phyloP scores from a whole-genome alignment of 1,140 invertebrate genomes.

The Pseudomyrmex cubaensis region DNA sequence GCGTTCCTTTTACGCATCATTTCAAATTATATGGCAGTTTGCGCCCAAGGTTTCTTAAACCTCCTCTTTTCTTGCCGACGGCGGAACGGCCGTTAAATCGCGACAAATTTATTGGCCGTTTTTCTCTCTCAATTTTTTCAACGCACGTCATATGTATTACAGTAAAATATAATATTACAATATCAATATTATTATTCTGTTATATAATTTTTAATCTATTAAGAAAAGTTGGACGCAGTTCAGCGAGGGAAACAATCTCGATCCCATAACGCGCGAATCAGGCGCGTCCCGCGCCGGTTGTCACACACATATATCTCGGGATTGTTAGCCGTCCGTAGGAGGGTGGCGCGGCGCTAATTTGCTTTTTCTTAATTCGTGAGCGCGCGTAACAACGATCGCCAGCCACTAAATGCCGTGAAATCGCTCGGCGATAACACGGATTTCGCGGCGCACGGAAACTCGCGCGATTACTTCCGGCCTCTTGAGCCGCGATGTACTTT shows the following conservation, averaged over 20 bases:
- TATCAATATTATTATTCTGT: too few species aligned
- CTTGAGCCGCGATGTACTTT: constrained; percentile 84
- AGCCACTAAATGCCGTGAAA: constrained; percentile 79
- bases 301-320: not conserved
- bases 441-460: constrained; percentile 71
- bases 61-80: not conserved
- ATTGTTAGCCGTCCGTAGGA: not conserved
- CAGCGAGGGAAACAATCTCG: too few species aligned
- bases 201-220: too few species aligned
- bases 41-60: not conserved
- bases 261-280: too few species aligned
- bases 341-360: constrained; percentile 4
- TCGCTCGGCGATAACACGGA: constrained; percentile 71
- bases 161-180: too few species aligned
- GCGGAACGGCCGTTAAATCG: too few species aligned
- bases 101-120: too few species aligned
- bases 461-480: constrained; percentile 83
- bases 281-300: not conserved
- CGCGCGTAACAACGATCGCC: constrained; percentile 71
- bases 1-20: constrained; percentile 79
- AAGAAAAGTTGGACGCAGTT: too few species aligned
- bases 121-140: too few species aligned
- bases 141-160: too few species aligned
- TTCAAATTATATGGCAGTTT: constrained; percentile 77
- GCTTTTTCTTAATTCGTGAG: constrained; percentile 33